Base-by-base conservation (phyloP, 1,140 invertebrate genomes). In the Brachionus paranguensis region DNA sequence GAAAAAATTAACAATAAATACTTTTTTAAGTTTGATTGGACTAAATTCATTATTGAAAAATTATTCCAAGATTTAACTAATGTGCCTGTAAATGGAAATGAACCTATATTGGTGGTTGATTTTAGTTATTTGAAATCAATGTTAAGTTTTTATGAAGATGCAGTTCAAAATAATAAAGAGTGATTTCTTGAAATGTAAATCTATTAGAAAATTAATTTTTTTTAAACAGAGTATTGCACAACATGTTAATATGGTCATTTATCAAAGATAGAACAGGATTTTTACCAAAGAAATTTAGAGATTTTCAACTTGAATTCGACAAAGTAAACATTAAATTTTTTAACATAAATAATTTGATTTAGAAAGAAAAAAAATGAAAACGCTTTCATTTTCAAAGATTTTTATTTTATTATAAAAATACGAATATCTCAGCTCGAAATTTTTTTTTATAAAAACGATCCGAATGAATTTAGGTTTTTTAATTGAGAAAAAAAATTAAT, bases 11-110 rank as follows among this genome's bases (percentile, higher is more conserved):
- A 33, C 24, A 47, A 17, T 20, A 47, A 12, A 47, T 47, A 7
- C 45, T 60, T 55, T 79, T 55, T 55, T 11, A 17, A 81, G 50
- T 81, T 81, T 20, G 78, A 81, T 47, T 81, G 78, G 78, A 64
- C 8, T 27, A 11, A 37, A 60, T 64, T 43, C n/a, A 68, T 81
- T 41, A 27, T 81, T 20, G 20, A 60, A 24, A 37, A 37, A 7
- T 27, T 81, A 12, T 81, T 81, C 27, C 11, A 24, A 41, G 41
- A 41, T 37, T 45, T 37, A 4, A 24, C 78, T n/a, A 45, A 81
- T 24, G 37, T 81, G 6, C 2, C 20, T 27, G 17, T 81, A 10
- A n/a, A 33, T 45, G 37, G 24, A 64, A 37, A 81, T 64, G 78
- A 81, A 68, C 24, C 78, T 0, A 12, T 81, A 12, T 81, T 81